Evolutionary conservation across 1,140 invertebrate species (phyloP), one percentile per base, ranked within the genome.

Genomic region (Drosophila ogumai): DNA sequence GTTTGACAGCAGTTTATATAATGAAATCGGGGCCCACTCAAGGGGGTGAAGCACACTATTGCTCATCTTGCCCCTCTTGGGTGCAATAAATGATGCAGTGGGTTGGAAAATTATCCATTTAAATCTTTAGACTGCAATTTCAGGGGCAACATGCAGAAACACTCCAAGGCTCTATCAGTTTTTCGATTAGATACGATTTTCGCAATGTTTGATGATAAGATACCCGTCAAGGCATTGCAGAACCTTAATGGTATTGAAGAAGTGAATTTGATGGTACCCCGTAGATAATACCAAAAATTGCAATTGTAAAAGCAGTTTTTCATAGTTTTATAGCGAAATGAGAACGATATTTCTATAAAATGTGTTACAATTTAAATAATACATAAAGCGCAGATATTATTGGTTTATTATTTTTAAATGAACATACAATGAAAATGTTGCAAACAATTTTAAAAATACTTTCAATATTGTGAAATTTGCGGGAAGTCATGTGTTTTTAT

Each of bases 61-160:
- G n/a, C 50, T 47, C 36, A 36, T 32, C 64, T 32, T 31, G 36
- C 32, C 31, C 61, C 66, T 32, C 50, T 19, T 56, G 65, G 67
- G 41, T 69, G 67, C 65, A 69, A 71, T 69, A 71, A 57, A 69
- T 71, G 66, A 72, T 71, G 68, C 65, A 72, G 34, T 72, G 52
- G 68, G 36, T 22, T 71, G 68, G 66, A 72, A 72, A 72, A 72
- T 71, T 58, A 72, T 71, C 52, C 68, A 71, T 72, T 72, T 38
- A 69, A 71, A 69, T 47, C 65, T 40, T 50, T 34, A 41, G 40
- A 44, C 31, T 36, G 46, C 46, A 36, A 34, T 47, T 61, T 67
- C 34, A 67, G 56, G 43, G 40, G n/a, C 41, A 19, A 34, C 41
- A 17, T 13, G 12, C 22, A 15, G 19, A 9, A 32, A 4, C 32